Base-by-base conservation (phyloP, 92 coral and sea anemone genomes). In the Palythoa grandis region DNA sequence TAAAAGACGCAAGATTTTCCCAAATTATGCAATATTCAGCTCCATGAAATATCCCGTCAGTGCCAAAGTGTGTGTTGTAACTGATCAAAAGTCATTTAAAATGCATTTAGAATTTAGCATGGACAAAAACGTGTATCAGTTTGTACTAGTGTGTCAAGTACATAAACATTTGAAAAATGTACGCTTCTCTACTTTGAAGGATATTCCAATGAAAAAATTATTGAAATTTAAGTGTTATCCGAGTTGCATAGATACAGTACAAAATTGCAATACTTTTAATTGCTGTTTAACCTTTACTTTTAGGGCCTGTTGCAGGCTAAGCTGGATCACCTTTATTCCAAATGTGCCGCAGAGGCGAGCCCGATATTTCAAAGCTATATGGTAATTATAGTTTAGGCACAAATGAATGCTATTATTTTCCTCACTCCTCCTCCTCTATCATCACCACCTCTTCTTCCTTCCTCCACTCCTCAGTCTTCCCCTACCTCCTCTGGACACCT, bases 221-320 rank as follows among this genome's bases (percentile, higher is more conserved):
- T 29, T 29, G 35, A 29, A 29, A 29, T 29, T 29, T 29, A 29
- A 10, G 6, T 56, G 10, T 58, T 20, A 11, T 63, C 5, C 25
- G 24, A 4, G 19, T 39, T 23, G 11, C 23, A 37, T 60, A 7
- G n/a, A 17, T 47, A 20, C 16, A 23, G 19, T 60, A 29, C 10
- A 8, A 38, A 1, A 29, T 29, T 29, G 35, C 35, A 29, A 29
- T 29, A 29, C 35, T 29, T 29, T 29, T 29, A 29, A 29, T 29
- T 29, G 1, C 35, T 29, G 35, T 29, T 29, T 29, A 29, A 17
- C 69, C 0, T 50, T 57, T 57, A 25, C 5, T n/a, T 74, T 86
- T 54, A 96, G 98, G 98, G 99, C 22, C 88, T 97, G 37, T 89
- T 97, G 2, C 99, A 97, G 77, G 90, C 93, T 24, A 97, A 95